Evolutionary conservation across 2,113 vertebrate species (phyloP).

Genomic region (Galbula dea): DNA sequence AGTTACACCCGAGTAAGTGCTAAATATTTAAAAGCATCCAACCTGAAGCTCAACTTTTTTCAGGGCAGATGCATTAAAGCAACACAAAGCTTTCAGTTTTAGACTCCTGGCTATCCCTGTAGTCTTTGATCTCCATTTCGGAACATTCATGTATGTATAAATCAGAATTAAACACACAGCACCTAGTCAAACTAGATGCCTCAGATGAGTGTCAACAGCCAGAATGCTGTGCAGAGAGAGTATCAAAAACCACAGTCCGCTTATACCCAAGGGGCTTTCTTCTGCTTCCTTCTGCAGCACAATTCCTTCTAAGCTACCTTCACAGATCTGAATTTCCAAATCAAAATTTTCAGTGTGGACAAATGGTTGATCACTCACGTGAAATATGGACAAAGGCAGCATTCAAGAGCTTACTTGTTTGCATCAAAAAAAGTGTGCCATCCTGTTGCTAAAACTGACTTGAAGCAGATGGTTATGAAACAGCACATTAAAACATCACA

Average conservation of each 20-base stretch:
- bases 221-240: neutral
- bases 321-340: neutral
- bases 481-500: neutral
- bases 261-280: accelerated
- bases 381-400: neutral
- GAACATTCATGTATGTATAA: neutral
- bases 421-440: neutral
- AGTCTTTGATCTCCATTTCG: neutral
- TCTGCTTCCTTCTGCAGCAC: accelerated
- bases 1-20: neutral
- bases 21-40: neutral
- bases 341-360: accelerated
- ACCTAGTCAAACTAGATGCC: neutral
- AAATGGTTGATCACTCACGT: neutral
- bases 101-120: neutral
- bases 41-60: neutral
- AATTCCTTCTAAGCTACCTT: neutral
- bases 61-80: neutral
- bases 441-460: neutral
- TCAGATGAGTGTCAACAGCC: neutral
- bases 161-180: accelerated
- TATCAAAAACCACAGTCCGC: neutral
- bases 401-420: neutral
- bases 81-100: neutral
- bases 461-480: neutral